Base-by-base conservation (phyloP, 2,888 invertebrate species). In the Nineta flava region DNA sequence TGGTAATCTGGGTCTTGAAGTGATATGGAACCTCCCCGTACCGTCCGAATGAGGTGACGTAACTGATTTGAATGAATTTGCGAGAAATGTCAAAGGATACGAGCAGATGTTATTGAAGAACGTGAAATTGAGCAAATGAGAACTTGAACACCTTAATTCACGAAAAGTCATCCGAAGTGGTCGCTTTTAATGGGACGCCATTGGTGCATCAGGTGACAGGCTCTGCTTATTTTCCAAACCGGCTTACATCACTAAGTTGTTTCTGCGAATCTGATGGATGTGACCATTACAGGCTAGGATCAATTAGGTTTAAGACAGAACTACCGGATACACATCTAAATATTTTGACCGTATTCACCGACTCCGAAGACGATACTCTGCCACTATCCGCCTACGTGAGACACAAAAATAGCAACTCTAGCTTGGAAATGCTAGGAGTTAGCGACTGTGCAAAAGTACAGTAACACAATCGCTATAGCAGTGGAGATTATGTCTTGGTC, bases 41-140 rank as follows among this genome's bases (percentile, higher is more conserved):
- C n/a, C n/a, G n/a, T n/a, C n/a, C n/a, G n/a, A n/a, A n/a, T n/a
- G 59, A 56, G 55, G 54, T 45, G 61, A 62, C 53, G 55, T 62
- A 26, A 56, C 57, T 35, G 53, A 58, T 40, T 51, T 58, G 19
- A 48, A 55, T 17, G 53, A 54, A 46, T 57, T 46, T 49, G 50
- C 12, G 51, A 56, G 19, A 53, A 48, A 43, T 57, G 57, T 47
- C 55, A 48, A 49, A 50, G 47, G 31, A 55, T 57, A 50, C 47
- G 48, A 50, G 34, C 48, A 10, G 17, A 46, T 50, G 52, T 56
- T 31, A 56, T 59, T 19, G 51, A 54, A 50, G 54, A 50, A 3
- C 15, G 40, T 51, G 57, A 58, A 38, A 58, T 59, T 31, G 55
- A 56, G 51, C 19, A 53, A 16, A 53, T n/a, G n/a, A n/a, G n/a